Base-by-base conservation (phyloP, 2,113 vertebrate species). In the Pelecanoides urinatrix region DNA sequence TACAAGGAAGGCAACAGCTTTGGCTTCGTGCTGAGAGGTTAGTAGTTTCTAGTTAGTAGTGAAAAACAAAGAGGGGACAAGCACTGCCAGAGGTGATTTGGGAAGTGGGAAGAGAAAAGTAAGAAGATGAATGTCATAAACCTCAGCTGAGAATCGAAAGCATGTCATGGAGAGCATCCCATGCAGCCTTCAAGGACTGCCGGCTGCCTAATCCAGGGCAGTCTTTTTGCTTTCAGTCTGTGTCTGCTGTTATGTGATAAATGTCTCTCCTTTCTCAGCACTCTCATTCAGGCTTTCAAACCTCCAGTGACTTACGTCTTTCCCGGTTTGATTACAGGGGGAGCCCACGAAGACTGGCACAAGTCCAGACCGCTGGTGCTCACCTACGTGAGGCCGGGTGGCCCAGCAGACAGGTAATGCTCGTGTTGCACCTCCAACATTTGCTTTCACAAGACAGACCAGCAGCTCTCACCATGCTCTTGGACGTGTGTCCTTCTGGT, bases 1-100 rank as follows among this genome's bases (percentile, higher is more conserved):
- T 98, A 99, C 97, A 99, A 99, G 97, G 99, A 99, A 95, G 99
- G 99, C 83, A 99, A 98, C 97, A 99, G 99, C 97, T 99, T 99
- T 95, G 99, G 99, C 55, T 99, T 99, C 5, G 99, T 99, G 85
- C 98, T 99, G 95, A 98, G 99, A 99, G 99, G 99, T 99, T 92
- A 98, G 98, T 97, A 66, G 38, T 49, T 92, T 86, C 73, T 88
- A n/a, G n/a, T n/a, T n/a, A n/a, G 29, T 12, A 30, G 22, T 42
- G 59, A 65, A 70, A 90, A 89, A 47, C 17, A 44, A 52, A 59
- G 34, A 26, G 21, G 9, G 52, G 6, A 52, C 22, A 52, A 77
- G 14, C 18, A 21, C n/a, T 65, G 63, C 32, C 59, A 95, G 74
- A 78, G 32, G 23, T 67, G 30, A 21, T 86, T 44, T 66, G 42